phyloP scores from a whole-genome alignment of 2,797 vertebrate genomes.

The Cynodonichthys magdalenae region DNA sequence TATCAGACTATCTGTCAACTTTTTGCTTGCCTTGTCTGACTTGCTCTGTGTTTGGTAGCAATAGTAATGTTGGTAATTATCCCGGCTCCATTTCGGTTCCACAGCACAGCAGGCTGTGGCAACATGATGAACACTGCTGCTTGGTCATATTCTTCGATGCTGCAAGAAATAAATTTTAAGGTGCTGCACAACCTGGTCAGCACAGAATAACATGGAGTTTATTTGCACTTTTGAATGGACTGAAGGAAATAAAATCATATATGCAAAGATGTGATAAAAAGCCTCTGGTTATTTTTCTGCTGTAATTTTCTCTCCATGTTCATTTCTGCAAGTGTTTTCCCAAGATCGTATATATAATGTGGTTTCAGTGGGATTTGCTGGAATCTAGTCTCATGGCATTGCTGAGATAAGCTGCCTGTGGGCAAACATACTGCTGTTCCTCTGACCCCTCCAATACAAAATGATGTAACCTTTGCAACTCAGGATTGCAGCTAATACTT shows the following conservation, averaged over 20 bases:
- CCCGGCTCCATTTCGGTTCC: constrained; percentile 61
- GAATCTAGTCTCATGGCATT: constrained; percentile 52
- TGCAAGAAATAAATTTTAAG: constrained; percentile 40
- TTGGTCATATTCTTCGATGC: constrained; percentile 37
- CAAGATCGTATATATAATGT: constrained; percentile 50
- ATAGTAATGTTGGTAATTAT: constrained; percentile 79
- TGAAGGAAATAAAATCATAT: constrained; percentile 18
- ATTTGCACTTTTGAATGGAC: constrained; percentile 23
- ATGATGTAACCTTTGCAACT: constrained; percentile 56
- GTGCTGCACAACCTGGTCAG: constrained; percentile 33
- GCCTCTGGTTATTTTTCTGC: constrained; percentile 35
- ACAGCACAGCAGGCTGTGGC: constrained; percentile 54
- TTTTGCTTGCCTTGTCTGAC: constrained; percentile 33
- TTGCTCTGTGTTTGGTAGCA: constrained; percentile 57
- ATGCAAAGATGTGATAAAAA: constrained; percentile 33
- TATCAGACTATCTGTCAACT: constrained; percentile 51
- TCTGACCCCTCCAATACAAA: constrained; percentile 69
- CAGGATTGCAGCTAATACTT: constrained; percentile 47
- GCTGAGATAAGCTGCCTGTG: constrained; percentile 71
- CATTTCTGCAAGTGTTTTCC: constrained; percentile 50
- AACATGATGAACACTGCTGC: constrained; percentile 32
- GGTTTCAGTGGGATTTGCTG: constrained; percentile 63
- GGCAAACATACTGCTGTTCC: constrained; percentile 63
- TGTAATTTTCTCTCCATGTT: constrained; percentile 44
- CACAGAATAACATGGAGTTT: constrained; percentile 31